A percentile compares a stretch with the other conserved stretches of the same genome.
Evolutionary conservation across 2,888 invertebrate genomes (phyloP).

Genomic region (Eristalinus sepulchralis): DNA sequence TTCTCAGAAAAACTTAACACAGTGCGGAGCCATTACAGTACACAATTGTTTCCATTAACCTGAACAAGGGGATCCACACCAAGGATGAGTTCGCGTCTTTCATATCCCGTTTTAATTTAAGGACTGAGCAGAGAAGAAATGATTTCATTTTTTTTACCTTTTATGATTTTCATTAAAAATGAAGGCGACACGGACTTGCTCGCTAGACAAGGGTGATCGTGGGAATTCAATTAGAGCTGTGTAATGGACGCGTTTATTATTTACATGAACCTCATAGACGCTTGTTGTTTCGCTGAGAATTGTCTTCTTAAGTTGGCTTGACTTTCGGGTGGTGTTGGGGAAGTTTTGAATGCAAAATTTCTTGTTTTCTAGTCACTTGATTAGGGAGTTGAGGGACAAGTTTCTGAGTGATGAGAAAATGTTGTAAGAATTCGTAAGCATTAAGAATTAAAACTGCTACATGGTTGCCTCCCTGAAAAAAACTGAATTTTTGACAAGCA

Average conservation of each 20-base stretch:
- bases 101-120: slow-evolving; percentile 40
- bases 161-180: slow-evolving; percentile 52
- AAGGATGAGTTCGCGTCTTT: slow-evolving; percentile 40
- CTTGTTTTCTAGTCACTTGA: too few species aligned
- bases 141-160: slow-evolving; percentile 13
- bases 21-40: slow-evolving; percentile 55
- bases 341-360: not conserved
- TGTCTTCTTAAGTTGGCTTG: not conserved
- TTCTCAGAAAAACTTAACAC: slow-evolving; percentile 62
- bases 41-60: slow-evolving; percentile 68
- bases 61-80: slow-evolving; percentile 49
- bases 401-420: too few species aligned
- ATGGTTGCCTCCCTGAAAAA: too few species aligned
- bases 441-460: too few species aligned
- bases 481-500: too few species aligned
- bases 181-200: slow-evolving; percentile 34
- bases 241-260: slow-evolving; percentile 59
- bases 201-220: slow-evolving; percentile 18
- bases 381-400: too few species aligned
- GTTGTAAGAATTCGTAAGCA: too few species aligned
- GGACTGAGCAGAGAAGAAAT: not conserved
- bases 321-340: not conserved
- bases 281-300: not conserved
- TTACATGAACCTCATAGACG: slow-evolving; percentile 17
- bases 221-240: slow-evolving; percentile 46